These are phyloP conservation scores for Muscina levida DNA, from an alignment of 2,888 invertebrate species.

Conservation along the genomic window DNA sequence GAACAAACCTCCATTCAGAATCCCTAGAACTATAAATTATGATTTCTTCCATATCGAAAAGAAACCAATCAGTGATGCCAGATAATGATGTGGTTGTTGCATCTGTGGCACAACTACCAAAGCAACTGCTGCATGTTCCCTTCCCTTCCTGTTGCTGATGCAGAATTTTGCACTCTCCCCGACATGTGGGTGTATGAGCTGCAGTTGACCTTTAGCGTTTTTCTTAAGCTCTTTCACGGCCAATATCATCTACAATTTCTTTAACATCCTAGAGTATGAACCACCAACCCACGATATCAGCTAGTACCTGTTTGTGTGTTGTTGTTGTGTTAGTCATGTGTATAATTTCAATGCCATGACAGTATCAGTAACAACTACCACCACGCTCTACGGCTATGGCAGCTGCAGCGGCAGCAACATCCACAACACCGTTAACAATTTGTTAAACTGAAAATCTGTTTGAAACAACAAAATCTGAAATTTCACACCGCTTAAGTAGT, in stretches of 20 bases:
- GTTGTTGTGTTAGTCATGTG: constrained; percentile 12
- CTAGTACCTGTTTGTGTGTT: too few species aligned
- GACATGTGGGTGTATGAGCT: background rate
- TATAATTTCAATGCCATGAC: constrained; percentile 7
- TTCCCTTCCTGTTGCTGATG: background rate
- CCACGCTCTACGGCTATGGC: too few species aligned
- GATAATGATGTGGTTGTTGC: too few species aligned
- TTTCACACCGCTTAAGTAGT: constrained; percentile 31
- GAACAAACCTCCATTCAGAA: too few species aligned
- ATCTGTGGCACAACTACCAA: too few species aligned
- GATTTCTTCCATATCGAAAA: too few species aligned
- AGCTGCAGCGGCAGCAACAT: background rate
- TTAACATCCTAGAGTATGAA: background rate
- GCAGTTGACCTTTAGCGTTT: constrained; percentile 25
- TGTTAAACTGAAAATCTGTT: constrained; percentile 4
- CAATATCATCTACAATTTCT: constrained; percentile 3
- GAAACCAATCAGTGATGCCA: too few species aligned
- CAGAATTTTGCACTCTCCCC: background rate
- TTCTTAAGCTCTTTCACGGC: background rate
- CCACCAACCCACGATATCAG: background rate
- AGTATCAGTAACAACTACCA: too few species aligned
- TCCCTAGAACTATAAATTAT: too few species aligned
- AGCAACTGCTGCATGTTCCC: too few species aligned
- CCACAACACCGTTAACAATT: background rate
- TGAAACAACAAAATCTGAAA: constrained; percentile 18